Evolutionary conservation across 2,888 invertebrate species (phyloP), one percentile per base, ranked within the genome.

Genomic region (Teinopalpus imperialis): DNA sequence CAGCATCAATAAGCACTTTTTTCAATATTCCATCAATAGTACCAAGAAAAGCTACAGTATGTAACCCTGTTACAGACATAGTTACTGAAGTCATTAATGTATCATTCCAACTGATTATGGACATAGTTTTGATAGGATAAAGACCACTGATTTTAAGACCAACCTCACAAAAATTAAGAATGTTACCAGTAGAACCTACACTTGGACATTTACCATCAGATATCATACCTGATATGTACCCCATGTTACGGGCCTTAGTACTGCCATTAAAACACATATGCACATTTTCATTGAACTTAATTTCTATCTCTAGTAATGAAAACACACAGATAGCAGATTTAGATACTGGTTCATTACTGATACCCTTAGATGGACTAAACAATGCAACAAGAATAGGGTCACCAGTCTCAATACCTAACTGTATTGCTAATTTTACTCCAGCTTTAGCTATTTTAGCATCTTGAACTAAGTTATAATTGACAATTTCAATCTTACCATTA

Each of bases 261-360:
- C 95, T 95, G 20, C 98, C 98, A 80, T 97, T 96, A 75, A 98
- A 98, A 83, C 98, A 99, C 93, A 97, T 95, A 75, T 98, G 97
- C 62, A 98, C 97, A 86, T 98, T 99, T 79, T 97, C 96, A 71
- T 96, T 96, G 80, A 99, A 98, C 76, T 95, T 95, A 57, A 94
- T 93, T 74, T 97, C 96, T 62, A 98, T 96, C 56, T 96, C 95
- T 63, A 94, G 93, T 53, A 99, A 89, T 48, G 97, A 95, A 82
- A 95, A 99, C 31, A 98, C 92, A 86, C 99, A 99, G 62, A 99
- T 89, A 0, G 98, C 98, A 1, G 98, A 97, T 56, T 94, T 93
- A 16, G 92, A 75, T 67, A 93, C 91, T 1, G 96, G 94, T 62
- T 96, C 95, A 83, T 95, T 94, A 45, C 94, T 93, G 61, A 98